A percentile compares a stretch with the other conserved stretches of the same genome.
Evolutionary conservation across 2,888 invertebrate genomes (phyloP).

Genomic region (Drosophila merina): DNA sequence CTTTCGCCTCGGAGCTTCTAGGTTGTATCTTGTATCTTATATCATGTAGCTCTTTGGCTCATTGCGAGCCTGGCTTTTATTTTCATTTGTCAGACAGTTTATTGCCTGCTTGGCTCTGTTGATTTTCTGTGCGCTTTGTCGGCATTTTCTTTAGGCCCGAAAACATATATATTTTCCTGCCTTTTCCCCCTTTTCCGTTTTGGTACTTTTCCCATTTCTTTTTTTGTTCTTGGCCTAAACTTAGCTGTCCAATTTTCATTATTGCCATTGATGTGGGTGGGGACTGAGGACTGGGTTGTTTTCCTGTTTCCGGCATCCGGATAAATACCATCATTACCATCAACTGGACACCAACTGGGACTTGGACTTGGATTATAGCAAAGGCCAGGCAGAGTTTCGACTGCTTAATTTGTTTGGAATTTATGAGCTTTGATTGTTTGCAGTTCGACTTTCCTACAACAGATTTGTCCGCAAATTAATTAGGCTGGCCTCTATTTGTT

Average conservation of each 20-base stretch:
- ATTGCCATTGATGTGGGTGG: slow-evolving; percentile 60
- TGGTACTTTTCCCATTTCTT: slow-evolving; percentile 17
- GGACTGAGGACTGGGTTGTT: slow-evolving; percentile 17
- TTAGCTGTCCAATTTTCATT: slow-evolving; percentile 66
- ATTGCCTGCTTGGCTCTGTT: slow-evolving; percentile 58
- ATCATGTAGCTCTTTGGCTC: slow-evolving; percentile 45
- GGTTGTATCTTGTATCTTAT: slow-evolving; percentile 40
- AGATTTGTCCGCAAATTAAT: slow-evolving; percentile 49
- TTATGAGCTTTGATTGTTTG: slow-evolving; percentile 68
- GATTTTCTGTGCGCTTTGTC: slow-evolving; percentile 61
- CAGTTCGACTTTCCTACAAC: slow-evolving; percentile 23
- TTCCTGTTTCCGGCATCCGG: slow-evolving; percentile 12
- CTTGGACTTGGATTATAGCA: slow-evolving; percentile 30
- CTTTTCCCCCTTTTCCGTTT: slow-evolving; percentile 14
- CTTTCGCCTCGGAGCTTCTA: slow-evolving; percentile 28
- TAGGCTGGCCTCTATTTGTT: slow-evolving; percentile 26
- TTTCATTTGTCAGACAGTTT: slow-evolving; percentile 54
- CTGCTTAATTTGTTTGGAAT: slow-evolving; percentile 68
- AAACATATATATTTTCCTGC: slow-evolving; percentile 19
- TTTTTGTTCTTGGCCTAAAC: slow-evolving; percentile 26
- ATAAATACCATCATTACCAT: slow-evolving; percentile 64
- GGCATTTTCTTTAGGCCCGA: slow-evolving; percentile 48
- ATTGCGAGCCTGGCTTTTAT: slow-evolving; percentile 52
- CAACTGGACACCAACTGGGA: slow-evolving; percentile 42
- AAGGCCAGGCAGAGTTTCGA: slow-evolving; percentile 24